Percentiles rank a stretch among this genome's conserved stretches.
Evolutionary conservation across 2,113 vertebrate genomes (phyloP).

Genomic region (Laticauda colubrina): DNA sequence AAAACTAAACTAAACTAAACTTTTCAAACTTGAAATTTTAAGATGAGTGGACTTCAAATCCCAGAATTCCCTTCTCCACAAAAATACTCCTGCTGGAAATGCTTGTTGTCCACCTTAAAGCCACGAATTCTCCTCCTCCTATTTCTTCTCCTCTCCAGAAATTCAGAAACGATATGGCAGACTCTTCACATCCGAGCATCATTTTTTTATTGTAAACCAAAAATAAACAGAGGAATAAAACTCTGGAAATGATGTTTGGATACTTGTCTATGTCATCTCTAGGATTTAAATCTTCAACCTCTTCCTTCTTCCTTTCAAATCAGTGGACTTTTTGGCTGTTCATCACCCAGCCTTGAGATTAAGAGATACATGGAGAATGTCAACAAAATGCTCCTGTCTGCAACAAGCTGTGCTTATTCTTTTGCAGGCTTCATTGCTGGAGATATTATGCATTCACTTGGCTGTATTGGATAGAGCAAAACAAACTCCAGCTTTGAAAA

Average conservation of each 20-base stretch:
- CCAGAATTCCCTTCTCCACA: not conserved
- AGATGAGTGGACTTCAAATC: not conserved
- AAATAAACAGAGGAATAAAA: not conserved
- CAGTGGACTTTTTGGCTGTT: not conserved
- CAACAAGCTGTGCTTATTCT: not conserved
- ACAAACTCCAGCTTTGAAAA: not conserved
- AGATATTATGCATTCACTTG: not conserved
- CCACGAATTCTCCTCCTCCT: not conserved
- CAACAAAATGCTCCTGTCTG: not conserved
- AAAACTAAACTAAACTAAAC: not conserved
- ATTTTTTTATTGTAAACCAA: not conserved
- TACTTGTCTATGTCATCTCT: not conserved
- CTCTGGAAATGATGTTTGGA: not conserved
- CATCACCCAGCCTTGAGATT: not conserved
- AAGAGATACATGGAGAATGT: not conserved
- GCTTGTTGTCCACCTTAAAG: not conserved
- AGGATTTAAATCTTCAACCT: not conserved
- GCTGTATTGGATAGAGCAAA: not conserved
- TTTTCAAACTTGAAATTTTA: not conserved
- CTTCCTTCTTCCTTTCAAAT: not conserved
- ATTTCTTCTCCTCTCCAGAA: not conserved
- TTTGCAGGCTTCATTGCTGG: not conserved
- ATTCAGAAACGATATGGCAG: not conserved
- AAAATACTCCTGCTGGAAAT: not conserved
- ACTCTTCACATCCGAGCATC: not conserved